phyloP scores from a whole-genome alignment of 2,113 vertebrate species.

The Corapipo altera region DNA sequence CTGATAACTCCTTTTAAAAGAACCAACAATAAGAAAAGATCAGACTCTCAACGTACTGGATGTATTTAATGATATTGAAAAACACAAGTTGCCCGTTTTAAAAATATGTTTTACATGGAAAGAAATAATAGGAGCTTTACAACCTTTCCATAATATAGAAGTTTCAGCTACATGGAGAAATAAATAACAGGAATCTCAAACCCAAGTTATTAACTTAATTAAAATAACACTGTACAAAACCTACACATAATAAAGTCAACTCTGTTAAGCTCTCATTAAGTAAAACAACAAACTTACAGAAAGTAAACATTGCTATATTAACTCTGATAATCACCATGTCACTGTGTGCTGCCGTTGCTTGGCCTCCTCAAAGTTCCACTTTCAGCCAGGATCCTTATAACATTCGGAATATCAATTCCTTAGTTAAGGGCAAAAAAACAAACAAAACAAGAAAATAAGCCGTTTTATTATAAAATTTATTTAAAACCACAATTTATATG shows the following conservation, averaged over 20 bases:
- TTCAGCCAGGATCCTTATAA: slow-evolving; percentile 53
- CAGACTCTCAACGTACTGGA: neutral
- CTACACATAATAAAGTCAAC: neutral
- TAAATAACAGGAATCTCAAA: neutral
- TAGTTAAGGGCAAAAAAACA: neutral
- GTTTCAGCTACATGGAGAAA: neutral
- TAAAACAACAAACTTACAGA: neutral
- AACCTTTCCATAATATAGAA: neutral
- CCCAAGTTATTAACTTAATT: neutral
- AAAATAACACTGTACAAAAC: neutral
- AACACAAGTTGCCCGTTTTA: neutral
- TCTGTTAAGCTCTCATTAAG: neutral
- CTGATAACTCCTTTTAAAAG: neutral
- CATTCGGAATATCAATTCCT: slow-evolving; percentile 45
- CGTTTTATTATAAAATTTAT: neutral
- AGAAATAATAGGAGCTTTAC: neutral
- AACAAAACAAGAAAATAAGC: neutral
- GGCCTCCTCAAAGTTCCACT: slow-evolving; percentile 43
- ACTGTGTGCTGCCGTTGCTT: neutral
- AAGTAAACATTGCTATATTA: neutral
- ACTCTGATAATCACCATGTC: neutral
- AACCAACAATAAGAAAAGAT: neutral
- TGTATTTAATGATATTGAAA: neutral
- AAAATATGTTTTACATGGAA: neutral
- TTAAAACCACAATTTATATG: neutral